Percentiles rank a stretch among this genome's conserved stretches.
These are phyloP conservation scores for Gadopsis marmoratus DNA, from an alignment of 2,797 vertebrate species.

Conservation along the genomic window DNA sequence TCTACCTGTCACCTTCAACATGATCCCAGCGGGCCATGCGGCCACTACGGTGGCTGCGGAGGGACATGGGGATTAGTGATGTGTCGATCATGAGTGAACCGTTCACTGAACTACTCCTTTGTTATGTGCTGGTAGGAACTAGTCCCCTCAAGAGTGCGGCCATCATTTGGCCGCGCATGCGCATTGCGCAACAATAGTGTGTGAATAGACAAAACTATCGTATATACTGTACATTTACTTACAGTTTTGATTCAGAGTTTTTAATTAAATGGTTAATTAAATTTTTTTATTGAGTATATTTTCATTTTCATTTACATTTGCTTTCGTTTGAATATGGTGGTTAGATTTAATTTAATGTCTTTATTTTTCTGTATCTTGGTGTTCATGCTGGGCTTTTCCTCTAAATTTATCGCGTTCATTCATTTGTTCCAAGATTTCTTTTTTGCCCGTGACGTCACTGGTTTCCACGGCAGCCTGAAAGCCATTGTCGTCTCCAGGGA, in stretches of 20 bases:
- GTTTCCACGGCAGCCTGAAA: constrained; percentile 45
- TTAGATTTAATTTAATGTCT: not conserved
- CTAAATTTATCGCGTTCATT: not conserved
- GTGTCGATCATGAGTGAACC: no score
- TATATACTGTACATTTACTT: no score
- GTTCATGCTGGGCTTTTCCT: no score
- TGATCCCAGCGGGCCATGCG: constrained; percentile 48
- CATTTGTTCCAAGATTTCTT: no score
- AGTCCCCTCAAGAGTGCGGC: no score
- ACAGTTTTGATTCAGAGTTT: no score
- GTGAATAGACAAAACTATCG: no score
- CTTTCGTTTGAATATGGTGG: not conserved
- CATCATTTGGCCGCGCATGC: no score
- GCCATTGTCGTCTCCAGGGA: constrained; percentile 56
- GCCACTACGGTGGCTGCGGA: constrained; percentile 65
- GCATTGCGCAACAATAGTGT: no score
- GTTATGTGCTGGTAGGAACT: no score
- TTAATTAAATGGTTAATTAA: no score
- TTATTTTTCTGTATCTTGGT: not conserved
- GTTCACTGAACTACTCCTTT: no score
- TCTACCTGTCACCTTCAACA: constrained; percentile 79
- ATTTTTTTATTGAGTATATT: not conserved
- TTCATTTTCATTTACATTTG: not conserved
- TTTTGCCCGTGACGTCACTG: constrained; percentile 32
- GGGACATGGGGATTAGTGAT: constrained; percentile 43